A percentile compares a stretch with the other conserved stretches of the same genome.
These are phyloP conservation scores for Drosophila sordidapex DNA, from an alignment of 2,888 invertebrate species.

Conservation along the genomic window DNA sequence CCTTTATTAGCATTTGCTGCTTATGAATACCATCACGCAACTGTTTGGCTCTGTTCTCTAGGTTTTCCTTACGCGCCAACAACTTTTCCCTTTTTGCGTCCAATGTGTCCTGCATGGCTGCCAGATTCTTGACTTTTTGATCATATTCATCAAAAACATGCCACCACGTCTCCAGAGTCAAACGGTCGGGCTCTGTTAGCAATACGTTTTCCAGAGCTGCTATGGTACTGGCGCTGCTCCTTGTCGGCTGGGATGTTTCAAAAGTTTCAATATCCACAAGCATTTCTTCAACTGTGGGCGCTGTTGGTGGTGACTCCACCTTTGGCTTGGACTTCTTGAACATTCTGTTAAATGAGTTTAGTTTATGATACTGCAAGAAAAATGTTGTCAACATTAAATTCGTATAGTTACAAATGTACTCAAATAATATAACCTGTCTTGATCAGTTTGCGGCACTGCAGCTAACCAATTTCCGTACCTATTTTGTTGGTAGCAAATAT, in stretches of 20 bases:
- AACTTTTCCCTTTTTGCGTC: constrained; percentile 75
- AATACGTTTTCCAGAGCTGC: constrained; percentile 48
- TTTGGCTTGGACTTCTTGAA: constrained; percentile 74
- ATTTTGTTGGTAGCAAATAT: background rate
- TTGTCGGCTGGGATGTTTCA: constrained; percentile 56
- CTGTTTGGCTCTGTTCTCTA: constrained; percentile 74
- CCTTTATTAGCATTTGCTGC: constrained; percentile 60
- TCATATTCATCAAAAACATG: constrained; percentile 82
- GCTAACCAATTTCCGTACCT: background rate
- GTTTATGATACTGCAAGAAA: constrained; percentile 7
- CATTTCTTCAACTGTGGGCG: constrained; percentile 80
- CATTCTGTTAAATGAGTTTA: constrained; percentile 49
- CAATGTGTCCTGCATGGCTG: constrained; percentile 69
- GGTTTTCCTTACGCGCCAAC: constrained; percentile 69
- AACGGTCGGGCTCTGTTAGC: constrained; percentile 56
- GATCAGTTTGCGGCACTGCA: background rate
- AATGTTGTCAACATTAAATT: constrained; percentile 21
- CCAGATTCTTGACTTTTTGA: constrained; percentile 77
- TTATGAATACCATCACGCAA: constrained; percentile 75
- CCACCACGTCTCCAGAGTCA: constrained; percentile 82
- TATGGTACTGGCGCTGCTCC: constrained; percentile 2
- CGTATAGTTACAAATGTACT: background rate
- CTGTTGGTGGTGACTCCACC: constrained; percentile 70
- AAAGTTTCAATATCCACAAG: constrained; percentile 83
- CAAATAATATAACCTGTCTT: background rate